Evolutionary conservation across 2,797 vertebrate genomes (phyloP), one percentile per base, ranked within the genome.

Genomic region (Pantherophis vulpinus): DNA sequence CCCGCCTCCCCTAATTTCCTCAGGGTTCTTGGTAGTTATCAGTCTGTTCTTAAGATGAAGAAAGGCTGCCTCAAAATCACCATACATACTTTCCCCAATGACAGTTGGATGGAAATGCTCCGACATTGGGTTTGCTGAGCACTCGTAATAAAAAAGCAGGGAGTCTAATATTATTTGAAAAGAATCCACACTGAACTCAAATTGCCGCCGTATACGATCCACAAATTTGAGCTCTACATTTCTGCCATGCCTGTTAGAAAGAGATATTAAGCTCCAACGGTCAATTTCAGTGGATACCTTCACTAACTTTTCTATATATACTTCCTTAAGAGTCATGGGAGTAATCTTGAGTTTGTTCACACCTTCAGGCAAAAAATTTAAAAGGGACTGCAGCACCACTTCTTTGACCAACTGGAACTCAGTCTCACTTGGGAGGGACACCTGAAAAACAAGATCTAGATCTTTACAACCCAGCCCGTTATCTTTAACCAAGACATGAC

Each of bases 221-320:
- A 99, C 99, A 27, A 99, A 99, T 96, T 99, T 99, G 9, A 99
- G 98, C 97, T 99, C 99, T 95, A 99, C 98, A 0, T 99, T 99
- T 97, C 98, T 98, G 2, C 99, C 99, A 0, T 99, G 98, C 91
- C 99, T 99, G 97, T 99, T 99, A 97, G 98, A 99, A n/a, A 99
- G 98, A 0, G 99, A 99, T 95, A 99, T 99, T 88, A 99, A 98
- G 95, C 99, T 99, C 99, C 99, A 99, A 47, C 99, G 99, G 97
- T 99, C 99, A 54, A 98, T 98, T 74, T 99, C 99, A 0, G 98
- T 99, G 97, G 97, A 98, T 2, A 99, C 99, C 96, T 99, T 99
- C 79, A 99, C 99, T 94, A 99, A 98, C 97, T 99, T 99, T 97
- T 99, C 99, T 90, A 99, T 99, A 0, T 99, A 99, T 0, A 98